Percentiles rank a stretch among this genome's conserved stretches.
phyloP scores from a whole-genome alignment of 2,888 invertebrate species.

The Blastobasis adustella region DNA sequence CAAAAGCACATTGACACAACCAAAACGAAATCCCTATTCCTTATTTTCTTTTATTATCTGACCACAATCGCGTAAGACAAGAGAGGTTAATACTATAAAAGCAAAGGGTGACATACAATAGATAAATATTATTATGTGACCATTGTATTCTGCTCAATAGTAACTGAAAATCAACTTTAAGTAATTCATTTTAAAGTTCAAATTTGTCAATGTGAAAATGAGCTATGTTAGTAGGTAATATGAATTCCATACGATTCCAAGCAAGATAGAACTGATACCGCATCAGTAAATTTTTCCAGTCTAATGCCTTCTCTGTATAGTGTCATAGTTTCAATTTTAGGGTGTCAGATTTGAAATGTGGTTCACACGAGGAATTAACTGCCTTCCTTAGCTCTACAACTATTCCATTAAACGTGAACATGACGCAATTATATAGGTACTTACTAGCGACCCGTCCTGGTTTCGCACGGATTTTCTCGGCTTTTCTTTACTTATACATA shows the following conservation, averaged over 20 bases:
- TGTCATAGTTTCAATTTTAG: slow-evolving; percentile 41
- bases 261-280: slow-evolving; percentile 37
- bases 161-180: no score
- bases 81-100: slow-evolving; percentile 53
- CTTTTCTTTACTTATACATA: no score
- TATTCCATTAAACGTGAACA: no score
- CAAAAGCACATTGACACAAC: slow-evolving; percentile 29
- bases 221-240: slow-evolving; percentile 22
- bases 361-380: slow-evolving; percentile 40
- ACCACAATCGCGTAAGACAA: slow-evolving; percentile 58
- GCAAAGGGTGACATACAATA: slow-evolving; percentile 60
- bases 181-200: no score
- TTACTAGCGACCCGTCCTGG: no score
- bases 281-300: slow-evolving; percentile 65
- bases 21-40: slow-evolving; percentile 47
- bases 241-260: slow-evolving; percentile 34
- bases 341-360: slow-evolving; percentile 28
- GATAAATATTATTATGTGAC: slow-evolving; percentile 37
- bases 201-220: no score
- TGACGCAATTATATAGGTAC: no score
- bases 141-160: slow-evolving; percentile 9
- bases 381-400: no score
- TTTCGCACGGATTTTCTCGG: no score
- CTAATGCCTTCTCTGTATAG: slow-evolving; percentile 60
- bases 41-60: slow-evolving; percentile 47